Evolutionary conservation across 1,140 invertebrate species (phyloP), one percentile per base, ranked within the genome.

Genomic region (Solenopsis fugax): DNA sequence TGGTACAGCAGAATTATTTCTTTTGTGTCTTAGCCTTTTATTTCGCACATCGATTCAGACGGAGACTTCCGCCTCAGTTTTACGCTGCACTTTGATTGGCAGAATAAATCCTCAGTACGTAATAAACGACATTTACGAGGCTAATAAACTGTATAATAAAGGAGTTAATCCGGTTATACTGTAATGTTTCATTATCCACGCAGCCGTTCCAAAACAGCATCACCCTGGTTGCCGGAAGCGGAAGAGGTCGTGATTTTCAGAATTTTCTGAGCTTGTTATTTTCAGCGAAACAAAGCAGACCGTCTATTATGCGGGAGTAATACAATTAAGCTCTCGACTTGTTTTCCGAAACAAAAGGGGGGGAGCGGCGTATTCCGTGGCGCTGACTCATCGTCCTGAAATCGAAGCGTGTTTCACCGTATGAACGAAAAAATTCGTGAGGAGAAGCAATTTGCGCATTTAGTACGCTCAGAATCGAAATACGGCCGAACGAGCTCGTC

Each of bases 191-290:
- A 84, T 82, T 85, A 85, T 65, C 58, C 60, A 85, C 58, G 34
- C 73, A 77, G 58, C 48, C 82, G 60, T 78, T 78, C 29, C 41
- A 78, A 85, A 84, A 60, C 24, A 37, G 41, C 67, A 60, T 24
- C 29, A 4, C 4, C 21, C 16, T 58, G 50, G 13, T 58, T 48
- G 5, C 54, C 37, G 69, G 65, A 56, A 81, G 54, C 69, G 69
- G 80, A 75, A 84, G 69, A 84, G 54, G 29, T 72, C 24, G 52
- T 60, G 67, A 78, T 80, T 76, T 89, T 89, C 85, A 80, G 60
- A 89, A 89, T 86, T 89, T 86, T 89, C 76, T 71, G 62, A 58
- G 56, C 37, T 84, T 81, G 76, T 85, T 87, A 89, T 89, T 86
- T 76, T 71, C 64, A 87, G 58, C 56, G 62, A 64, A 67, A 84